Percentiles rank a stretch among this genome's conserved stretches.
phyloP scores from a whole-genome alignment of 2,113 vertebrate species.

The Oncorhynchus gorbuscha region DNA sequence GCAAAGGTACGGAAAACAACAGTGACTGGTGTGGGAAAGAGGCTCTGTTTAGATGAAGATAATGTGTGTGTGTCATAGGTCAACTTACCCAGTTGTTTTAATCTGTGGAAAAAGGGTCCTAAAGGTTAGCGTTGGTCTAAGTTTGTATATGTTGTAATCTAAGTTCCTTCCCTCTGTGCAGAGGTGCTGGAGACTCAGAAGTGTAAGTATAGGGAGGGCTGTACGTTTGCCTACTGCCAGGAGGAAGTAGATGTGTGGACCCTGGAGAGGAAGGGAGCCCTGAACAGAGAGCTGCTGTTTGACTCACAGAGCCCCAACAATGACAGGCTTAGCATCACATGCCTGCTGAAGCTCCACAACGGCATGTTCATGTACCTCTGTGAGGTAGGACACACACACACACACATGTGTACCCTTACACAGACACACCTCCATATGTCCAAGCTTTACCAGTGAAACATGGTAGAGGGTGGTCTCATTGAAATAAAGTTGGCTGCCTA shows the following conservation, averaged over 20 bases:
- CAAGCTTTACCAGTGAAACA: not conserved
- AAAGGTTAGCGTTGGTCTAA: too few species aligned
- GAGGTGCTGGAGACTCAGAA: conserved; percentile 85
- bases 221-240: conserved; percentile 95
- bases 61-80: too few species aligned
- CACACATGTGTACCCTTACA: not conserved
- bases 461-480: too few species aligned
- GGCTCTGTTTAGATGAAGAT: too few species aligned
- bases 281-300: conserved; percentile 87
- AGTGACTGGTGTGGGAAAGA: not conserved
- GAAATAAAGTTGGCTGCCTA: too few species aligned
- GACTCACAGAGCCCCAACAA: conserved; percentile 69
- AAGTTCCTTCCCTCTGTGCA: conserved; percentile 47
- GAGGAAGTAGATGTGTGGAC: conserved; percentile 98
- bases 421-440: not conserved
- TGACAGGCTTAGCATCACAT: conserved; percentile 78
- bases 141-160: not conserved
- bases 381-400: conserved; percentile 74
- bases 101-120: too few species aligned
- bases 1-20: conserved; percentile 79
- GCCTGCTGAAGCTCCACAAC: conserved; percentile 84
- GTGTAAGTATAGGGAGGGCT: conserved; percentile 91
- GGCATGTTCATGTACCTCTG: conserved; percentile 93
- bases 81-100: too few species aligned
- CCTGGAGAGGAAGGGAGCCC: conserved; percentile 85